Base-by-base conservation (phyloP, 2,113 vertebrate species). In the Ptychochromis oligacanthus region DNA sequence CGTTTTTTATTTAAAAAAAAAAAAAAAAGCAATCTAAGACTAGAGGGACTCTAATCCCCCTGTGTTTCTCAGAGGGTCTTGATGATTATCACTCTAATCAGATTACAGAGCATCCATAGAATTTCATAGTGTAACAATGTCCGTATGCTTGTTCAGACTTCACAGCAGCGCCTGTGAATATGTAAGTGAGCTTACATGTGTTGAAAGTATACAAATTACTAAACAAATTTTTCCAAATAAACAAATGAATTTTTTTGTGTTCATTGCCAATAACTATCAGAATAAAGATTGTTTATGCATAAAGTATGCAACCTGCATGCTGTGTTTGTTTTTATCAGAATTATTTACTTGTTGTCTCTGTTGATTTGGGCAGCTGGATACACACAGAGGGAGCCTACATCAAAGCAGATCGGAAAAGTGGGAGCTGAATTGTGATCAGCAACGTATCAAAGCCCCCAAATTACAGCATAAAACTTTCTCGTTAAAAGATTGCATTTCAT, bases 11-110 rank as follows among this genome's bases (percentile, higher is more conserved):
- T n/a, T n/a, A n/a, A n/a, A n/a, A n/a, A n/a, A n/a, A n/a, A n/a
- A 64, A 46, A 87, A 72, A 86, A 77, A 92, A 80, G 38, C 83
- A 87, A 78, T 90, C 82, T 82, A 61, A 85, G 77, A 79, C 75
- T 31, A 18, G 38, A 78, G 72, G 76, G 72, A 78, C 82, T 79
- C 65, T 88, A 80, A 90, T 77, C 80, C 65, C 60, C 84, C n/a
- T 28, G 34, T 86, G 80, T 75, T 75, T 92, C 58, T 80, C 61
- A 64, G 56, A 89, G 81, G 91, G 65, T 87, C 77, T 67, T 75
- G 57, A 85, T 83, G 81, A 91, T 92, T 92, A 80, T 83, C 61
- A 62, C 70, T 57, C 20, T 60, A 86, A 93, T 93, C 85, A 91
- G 64, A 91, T 93, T 88, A 90, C 90, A 87, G 60, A 60, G 67